phyloP scores from a whole-genome alignment of 1,140 invertebrate genomes.

The Pogonognathellus flavescens region DNA sequence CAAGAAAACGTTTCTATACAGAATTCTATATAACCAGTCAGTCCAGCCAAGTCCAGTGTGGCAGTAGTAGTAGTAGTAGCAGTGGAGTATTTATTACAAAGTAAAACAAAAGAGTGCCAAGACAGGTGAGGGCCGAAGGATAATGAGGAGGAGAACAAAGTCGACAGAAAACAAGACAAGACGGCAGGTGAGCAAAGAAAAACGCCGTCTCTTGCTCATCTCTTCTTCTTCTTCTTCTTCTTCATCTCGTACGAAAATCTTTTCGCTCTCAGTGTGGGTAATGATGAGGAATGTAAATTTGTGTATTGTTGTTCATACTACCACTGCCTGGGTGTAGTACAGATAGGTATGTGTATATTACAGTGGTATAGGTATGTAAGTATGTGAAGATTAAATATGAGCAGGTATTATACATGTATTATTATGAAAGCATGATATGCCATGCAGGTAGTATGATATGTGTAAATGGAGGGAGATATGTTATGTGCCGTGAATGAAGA shows the following conservation, averaged over 20 bases:
- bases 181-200: neutral
- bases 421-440: too few species aligned
- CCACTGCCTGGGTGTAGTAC: neutral
- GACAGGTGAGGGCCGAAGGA: neutral
- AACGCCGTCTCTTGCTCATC: neutral
- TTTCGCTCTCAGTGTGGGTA: neutral
- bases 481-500: slow-evolving; percentile 39
- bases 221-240: too few species aligned
- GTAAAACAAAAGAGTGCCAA: too few species aligned
- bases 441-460: neutral
- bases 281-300: neutral
- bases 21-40: too few species aligned
- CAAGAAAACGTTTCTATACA: too few species aligned
- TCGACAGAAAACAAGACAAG: neutral
- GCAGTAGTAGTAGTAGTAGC: too few species aligned
- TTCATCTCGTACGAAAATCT: too few species aligned
- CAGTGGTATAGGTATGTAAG: neutral
- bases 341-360: neutral
- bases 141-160: neutral
- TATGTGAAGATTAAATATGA: too few species aligned
- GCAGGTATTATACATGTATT: too few species aligned
- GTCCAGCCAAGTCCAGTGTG: too few species aligned
- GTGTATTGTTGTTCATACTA: slow-evolving; percentile 8
- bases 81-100: too few species aligned
- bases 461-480: neutral